These are phyloP conservation scores for Plumapathes pennacea DNA, from an alignment of 92 coral and sea anemone species.

Conservation along the genomic window DNA sequence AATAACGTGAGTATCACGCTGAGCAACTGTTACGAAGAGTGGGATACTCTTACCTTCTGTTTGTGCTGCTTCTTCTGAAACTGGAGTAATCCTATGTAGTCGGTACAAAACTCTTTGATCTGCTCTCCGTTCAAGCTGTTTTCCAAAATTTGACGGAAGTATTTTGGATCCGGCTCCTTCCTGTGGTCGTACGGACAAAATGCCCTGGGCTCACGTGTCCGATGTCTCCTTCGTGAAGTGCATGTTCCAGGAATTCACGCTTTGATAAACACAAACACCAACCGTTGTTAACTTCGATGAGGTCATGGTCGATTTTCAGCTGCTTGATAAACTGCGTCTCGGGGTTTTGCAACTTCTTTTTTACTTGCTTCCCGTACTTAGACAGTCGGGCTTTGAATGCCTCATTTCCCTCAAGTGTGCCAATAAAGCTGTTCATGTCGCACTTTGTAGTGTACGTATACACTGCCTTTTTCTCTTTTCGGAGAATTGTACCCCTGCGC, in stretches of 20 bases:
- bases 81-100: conserved; percentile 3
- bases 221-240: background rate
- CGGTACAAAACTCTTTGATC: background rate
- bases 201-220: conserved; percentile 13
- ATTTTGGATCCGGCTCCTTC: conserved; percentile 4
- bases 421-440: conserved; percentile 1
- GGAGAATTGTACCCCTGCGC: background rate
- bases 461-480: background rate
- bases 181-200: conserved; percentile 7
- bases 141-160: conserved; percentile 11
- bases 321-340: background rate
- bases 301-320: conserved; percentile 8
- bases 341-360: background rate
- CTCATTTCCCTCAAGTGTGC: conserved; percentile 2
- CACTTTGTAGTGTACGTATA: conserved; percentile 10
- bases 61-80: conserved; percentile 22
- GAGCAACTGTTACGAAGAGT: too few relatives aligned
- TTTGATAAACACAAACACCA: conserved; percentile 1
- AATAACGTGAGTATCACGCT: too few relatives aligned
- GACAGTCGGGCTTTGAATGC: background rate
- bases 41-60: conserved; percentile 26
- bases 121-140: conserved; percentile 3
- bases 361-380: conserved; percentile 1
- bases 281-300: conserved; percentile 10
- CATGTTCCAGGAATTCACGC: background rate